Conservation (phyloP, 2,888 invertebrate species). For the Therioaphis trifolii region DNA sequence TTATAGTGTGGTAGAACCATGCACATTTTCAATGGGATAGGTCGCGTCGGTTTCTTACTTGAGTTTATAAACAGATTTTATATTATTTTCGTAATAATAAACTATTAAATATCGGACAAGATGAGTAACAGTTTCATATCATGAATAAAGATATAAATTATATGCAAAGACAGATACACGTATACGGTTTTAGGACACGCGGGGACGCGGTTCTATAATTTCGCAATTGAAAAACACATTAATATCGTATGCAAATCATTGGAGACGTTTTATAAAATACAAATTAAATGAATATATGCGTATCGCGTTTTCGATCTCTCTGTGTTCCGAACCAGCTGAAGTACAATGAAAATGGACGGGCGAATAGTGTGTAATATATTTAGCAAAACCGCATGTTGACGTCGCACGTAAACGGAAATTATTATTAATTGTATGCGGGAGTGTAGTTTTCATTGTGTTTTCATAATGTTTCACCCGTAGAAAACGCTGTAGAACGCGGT, state of each 20-base stretch:
- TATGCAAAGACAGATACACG: neutral
- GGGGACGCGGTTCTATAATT: slow-evolving; percentile 21
- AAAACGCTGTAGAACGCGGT: too few relatives aligned
- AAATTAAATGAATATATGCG: slow-evolving; percentile 2
- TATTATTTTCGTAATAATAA: neutral
- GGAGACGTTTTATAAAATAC: slow-evolving; percentile 16
- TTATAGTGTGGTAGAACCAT: neutral
- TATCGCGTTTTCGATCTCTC: slow-evolving; percentile 29
- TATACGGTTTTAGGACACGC: neutral
- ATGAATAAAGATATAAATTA: slow-evolving; percentile 42
- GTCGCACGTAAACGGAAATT: neutral
- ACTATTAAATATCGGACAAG: slow-evolving; percentile 1
- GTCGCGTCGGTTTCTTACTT: neutral
- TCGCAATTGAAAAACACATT: slow-evolving; percentile 47
- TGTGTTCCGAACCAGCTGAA: slow-evolving; percentile 6
- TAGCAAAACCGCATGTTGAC: neutral
- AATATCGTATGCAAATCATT: slow-evolving; percentile 44
- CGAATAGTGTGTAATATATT: neutral
- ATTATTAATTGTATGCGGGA: neutral
- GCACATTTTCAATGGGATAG: neutral
- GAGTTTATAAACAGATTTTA: slow-evolving; percentile 14
- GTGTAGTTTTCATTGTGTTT: too few relatives aligned
- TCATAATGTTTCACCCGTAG: too few relatives aligned
- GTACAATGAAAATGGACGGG: slow-evolving; percentile 22
- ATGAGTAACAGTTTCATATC: neutral